These are phyloP conservation scores for Platysteira castanea DNA, from an alignment of 2,113 vertebrate genomes.

Conservation along the genomic window DNA sequence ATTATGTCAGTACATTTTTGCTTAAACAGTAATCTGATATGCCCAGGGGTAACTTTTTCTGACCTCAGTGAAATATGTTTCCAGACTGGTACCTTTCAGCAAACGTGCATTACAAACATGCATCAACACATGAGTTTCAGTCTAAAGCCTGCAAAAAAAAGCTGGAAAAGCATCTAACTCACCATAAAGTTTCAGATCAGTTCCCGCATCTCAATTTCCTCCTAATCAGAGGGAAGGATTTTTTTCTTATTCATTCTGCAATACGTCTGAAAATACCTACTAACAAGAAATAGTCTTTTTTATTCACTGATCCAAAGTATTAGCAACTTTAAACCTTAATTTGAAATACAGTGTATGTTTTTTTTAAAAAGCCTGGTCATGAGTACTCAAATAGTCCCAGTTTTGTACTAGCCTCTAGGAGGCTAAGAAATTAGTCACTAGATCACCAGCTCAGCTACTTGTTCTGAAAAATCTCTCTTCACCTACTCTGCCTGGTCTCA, in stretches of 20 bases:
- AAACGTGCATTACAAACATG: not conserved
- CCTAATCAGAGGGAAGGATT: not conserved
- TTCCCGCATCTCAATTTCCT: not conserved
- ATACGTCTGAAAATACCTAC: not conserved
- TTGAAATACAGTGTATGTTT: not conserved
- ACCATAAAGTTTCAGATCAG: not conserved
- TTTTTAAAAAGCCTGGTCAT: not conserved
- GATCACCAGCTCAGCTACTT: not conserved
- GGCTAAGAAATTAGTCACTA: not conserved
- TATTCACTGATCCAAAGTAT: not conserved
- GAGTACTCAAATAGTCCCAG: not conserved
- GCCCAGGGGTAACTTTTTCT: not conserved
- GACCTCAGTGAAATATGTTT: not conserved
- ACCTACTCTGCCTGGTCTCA: not conserved
- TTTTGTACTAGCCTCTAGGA: not conserved
- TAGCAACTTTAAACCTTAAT: not conserved
- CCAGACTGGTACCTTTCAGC: not conserved
- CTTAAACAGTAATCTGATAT: not conserved
- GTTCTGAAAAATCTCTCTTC: not conserved
- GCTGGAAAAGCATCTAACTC: not conserved
- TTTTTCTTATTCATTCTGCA: not conserved
- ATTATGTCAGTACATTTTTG: not conserved
- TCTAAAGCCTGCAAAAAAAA: not conserved
- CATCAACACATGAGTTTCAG: not conserved
- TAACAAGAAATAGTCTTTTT: not conserved